Evolutionary conservation across 2,113 vertebrate species (phyloP), one percentile per base, ranked within the genome.

Genomic region (Neolamprologus toae): DNA sequence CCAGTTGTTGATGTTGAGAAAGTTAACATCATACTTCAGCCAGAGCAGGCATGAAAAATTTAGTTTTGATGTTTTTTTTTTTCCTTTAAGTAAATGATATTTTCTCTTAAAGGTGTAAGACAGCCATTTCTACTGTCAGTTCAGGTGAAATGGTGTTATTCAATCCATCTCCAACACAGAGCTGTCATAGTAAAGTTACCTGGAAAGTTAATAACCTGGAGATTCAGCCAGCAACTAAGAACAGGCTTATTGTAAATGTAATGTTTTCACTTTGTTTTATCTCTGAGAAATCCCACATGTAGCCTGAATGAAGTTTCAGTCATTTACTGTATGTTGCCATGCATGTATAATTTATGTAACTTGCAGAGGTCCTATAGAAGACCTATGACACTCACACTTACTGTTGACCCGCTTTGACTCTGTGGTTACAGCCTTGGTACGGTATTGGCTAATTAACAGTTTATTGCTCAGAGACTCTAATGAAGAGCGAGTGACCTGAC

Each of bases 301-400:
- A 47, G 23, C 14, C 0, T 76, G 42, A 76, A 0, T 47, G 14
- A 47, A 0, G 0, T 47, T 47, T 78, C 23, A 49, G 45, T 31
- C 9, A 78, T 19, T 49, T 47, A 45, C 37, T 26, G 37, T 42
- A 8, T 49, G 71, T 47, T 76, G 16, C 23, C 23, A 76, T 0
- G 42, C 16, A 78, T 49, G 71, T 49, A 17, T 47, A 47, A 42
- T 26, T 73, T 26, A 26, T 71, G 66, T 42, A 71, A 23, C 13
- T 71, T 71, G 35, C 8, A 73, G 13, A 23, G 14, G 23, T 76
- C 14, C 40, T 76, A 45, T 11, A 17, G 6, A 76, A 76, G 42
- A 49, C 6, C 23, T 76, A 17, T 5, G 14, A 73, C 68, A 2
- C 68, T 45, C 21, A 17, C 21, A 26, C 1, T 45, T 47, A 76